A percentile compares a stretch with the other conserved stretches of the same genome.
Evolutionary conservation across 2,888 invertebrate genomes (phyloP).

Genomic region (Diloba caeruleocephala): DNA sequence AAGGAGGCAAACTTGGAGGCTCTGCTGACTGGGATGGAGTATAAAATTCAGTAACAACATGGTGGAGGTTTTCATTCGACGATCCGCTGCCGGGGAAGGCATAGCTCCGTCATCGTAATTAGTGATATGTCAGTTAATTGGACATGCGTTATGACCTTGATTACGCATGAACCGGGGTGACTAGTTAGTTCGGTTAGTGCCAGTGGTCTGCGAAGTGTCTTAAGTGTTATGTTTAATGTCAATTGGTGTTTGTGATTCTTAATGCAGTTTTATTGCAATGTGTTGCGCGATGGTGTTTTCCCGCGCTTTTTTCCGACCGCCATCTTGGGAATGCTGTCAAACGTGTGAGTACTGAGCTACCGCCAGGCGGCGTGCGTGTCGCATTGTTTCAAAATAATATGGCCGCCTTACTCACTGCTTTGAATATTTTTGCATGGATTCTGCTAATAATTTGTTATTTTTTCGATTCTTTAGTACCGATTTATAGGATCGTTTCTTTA

Average conservation of each 20-base stretch:
- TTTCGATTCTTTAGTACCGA: slow-evolving; percentile 34
- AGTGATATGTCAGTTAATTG: slow-evolving; percentile 63
- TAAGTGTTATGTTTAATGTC: slow-evolving; percentile 38
- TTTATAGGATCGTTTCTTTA: slow-evolving; percentile 12
- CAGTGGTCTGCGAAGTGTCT: slow-evolving; percentile 26
- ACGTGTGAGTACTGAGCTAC: slow-evolving; percentile 70
- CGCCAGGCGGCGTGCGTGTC: slow-evolving; percentile 86
- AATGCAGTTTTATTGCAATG: slow-evolving; percentile 69
- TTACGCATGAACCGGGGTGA: slow-evolving; percentile 16
- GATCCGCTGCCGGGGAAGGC: slow-evolving; percentile 86
- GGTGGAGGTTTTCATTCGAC: slow-evolving; percentile 88
- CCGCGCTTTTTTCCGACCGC: slow-evolving; percentile 67
- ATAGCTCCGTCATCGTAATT: slow-evolving; percentile 86
- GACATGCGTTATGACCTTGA: slow-evolving; percentile 55
- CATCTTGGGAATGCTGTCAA: slow-evolving; percentile 80
- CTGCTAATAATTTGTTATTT: slow-evolving; percentile 52
- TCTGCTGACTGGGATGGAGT: slow-evolving; percentile 89
- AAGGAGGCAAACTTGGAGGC: slow-evolving; percentile 90
- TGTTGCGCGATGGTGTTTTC: slow-evolving; percentile 59
- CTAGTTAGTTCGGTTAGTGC: slow-evolving; percentile 1
- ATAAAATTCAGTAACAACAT: slow-evolving; percentile 90
- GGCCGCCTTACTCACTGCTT: slow-evolving; percentile 72
- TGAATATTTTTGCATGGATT: slow-evolving; percentile 86
- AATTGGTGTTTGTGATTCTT: slow-evolving; percentile 41
- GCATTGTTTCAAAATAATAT: slow-evolving; percentile 71